These are phyloP conservation scores for Scopus umbretta DNA, from an alignment of 2,113 vertebrate genomes.

Conservation along the genomic window DNA sequence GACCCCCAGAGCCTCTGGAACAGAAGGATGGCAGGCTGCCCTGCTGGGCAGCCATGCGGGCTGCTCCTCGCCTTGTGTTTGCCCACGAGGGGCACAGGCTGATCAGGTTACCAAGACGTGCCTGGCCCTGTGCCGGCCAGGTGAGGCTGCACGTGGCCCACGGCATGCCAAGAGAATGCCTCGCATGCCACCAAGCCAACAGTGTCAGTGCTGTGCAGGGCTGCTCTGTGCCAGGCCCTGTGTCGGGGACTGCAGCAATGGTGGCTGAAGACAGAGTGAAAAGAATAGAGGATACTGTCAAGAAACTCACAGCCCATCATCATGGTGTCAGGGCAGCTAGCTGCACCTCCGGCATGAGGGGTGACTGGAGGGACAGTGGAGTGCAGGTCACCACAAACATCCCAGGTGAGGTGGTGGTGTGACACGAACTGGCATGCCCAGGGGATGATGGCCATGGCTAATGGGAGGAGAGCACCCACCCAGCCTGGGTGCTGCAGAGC, in stretches of 20 bases:
- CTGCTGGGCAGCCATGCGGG: not conserved
- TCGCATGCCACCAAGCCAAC: not conserved
- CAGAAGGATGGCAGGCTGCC: not conserved
- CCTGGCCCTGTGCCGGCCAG: not conserved
- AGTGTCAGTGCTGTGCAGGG: not conserved
- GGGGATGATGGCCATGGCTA: not conserved
- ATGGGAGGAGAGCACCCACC: not conserved
- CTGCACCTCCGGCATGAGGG: accelerated
- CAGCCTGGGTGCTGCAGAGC: not conserved
- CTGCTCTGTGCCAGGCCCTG: not conserved
- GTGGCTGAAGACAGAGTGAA: not conserved
- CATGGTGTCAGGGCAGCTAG: not conserved
- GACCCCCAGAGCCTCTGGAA: not conserved
- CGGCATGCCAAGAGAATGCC: not conserved
- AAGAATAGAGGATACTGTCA: not conserved
- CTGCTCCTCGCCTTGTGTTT: not conserved
- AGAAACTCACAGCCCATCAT: not conserved
- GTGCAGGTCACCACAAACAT: not conserved
- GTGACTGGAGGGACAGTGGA: accelerated
- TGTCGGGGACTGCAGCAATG: accelerated
- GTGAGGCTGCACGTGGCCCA: not conserved
- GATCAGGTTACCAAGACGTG: not conserved
- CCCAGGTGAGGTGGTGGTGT: accelerated
- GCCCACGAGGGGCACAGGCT: not conserved
- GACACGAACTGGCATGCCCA: not conserved